A percentile compares a stretch with the other conserved stretches of the same genome.
Evolutionary conservation across 2,113 vertebrate genomes (phyloP).

Genomic region (Phocoena sinus): DNA sequence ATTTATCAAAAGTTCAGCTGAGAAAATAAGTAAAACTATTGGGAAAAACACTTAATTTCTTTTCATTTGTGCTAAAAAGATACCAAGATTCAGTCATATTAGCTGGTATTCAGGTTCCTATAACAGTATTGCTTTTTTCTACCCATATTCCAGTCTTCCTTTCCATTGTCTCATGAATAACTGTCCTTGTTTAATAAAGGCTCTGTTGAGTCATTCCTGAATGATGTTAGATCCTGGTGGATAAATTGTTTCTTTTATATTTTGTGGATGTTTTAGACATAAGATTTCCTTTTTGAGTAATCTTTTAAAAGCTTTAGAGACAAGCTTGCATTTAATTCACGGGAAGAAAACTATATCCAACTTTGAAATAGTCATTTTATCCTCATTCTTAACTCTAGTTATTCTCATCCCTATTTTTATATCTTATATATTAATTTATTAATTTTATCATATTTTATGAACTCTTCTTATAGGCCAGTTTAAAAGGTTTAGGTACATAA

Average conservation of each 20-base stretch:
- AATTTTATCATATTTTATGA: neutral
- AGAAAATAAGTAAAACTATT: neutral
- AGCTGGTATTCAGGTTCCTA: neutral
- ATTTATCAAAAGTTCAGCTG: neutral
- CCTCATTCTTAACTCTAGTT: neutral
- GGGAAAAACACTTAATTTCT: neutral
- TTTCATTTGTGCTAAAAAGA: neutral
- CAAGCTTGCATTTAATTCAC: too few species aligned
- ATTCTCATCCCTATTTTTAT: neutral
- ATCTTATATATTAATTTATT: neutral
- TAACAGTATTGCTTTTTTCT: neutral
- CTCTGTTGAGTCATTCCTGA: neutral
- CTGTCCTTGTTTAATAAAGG: neutral
- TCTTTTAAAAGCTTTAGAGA: neutral
- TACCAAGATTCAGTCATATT: neutral
- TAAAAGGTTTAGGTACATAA: neutral
- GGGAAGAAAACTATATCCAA: neutral
- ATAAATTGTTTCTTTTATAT: neutral
- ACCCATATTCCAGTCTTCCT: neutral
- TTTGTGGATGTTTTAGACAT: neutral
- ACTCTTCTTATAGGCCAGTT: neutral
- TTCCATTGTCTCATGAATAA: neutral
- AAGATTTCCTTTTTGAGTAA: neutral
- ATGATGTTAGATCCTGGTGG: neutral
- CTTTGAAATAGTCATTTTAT: neutral